Percentiles rank a stretch among this genome's conserved stretches.
phyloP scores from a whole-genome alignment of 2,113 vertebrate genomes.

The Propithecus coquereli region DNA sequence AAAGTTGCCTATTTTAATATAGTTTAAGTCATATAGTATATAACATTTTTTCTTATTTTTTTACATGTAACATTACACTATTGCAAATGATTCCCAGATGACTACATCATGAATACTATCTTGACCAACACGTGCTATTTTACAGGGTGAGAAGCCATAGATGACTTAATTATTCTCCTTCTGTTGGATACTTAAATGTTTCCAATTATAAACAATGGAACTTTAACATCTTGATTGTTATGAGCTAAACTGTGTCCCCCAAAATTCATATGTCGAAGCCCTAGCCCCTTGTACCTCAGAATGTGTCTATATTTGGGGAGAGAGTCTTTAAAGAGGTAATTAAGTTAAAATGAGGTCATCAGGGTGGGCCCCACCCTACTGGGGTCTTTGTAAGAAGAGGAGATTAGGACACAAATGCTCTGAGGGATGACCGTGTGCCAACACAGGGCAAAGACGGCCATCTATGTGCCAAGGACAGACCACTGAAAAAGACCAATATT shows the following conservation, averaged over 20 bases:
- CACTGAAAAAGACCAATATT: neutral
- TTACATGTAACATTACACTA: neutral
- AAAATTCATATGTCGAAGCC: neutral
- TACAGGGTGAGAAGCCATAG: neutral
- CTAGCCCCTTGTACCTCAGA: neutral
- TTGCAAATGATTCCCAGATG: neutral
- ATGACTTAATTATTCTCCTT: neutral
- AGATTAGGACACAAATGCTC: neutral
- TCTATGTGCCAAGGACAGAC: neutral
- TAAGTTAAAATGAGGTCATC: neutral
- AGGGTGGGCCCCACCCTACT: neutral
- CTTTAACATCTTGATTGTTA: neutral
- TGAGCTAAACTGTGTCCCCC: neutral
- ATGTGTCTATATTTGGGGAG: neutral
- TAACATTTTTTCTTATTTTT: neutral
- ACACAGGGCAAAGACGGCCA: neutral
- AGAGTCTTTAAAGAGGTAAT: neutral
- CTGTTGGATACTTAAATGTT: neutral
- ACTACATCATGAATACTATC: neutral
- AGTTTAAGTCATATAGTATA: neutral
- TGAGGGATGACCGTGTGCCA: neutral
- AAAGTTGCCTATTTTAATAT: neutral
- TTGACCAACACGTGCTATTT: neutral
- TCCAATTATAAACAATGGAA: neutral
- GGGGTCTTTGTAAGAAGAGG: neutral